Percentiles rank a stretch among this genome's conserved stretches.
phyloP scores from a whole-genome alignment of 2,797 vertebrate genomes.

The Semaprochilodus insignis region DNA sequence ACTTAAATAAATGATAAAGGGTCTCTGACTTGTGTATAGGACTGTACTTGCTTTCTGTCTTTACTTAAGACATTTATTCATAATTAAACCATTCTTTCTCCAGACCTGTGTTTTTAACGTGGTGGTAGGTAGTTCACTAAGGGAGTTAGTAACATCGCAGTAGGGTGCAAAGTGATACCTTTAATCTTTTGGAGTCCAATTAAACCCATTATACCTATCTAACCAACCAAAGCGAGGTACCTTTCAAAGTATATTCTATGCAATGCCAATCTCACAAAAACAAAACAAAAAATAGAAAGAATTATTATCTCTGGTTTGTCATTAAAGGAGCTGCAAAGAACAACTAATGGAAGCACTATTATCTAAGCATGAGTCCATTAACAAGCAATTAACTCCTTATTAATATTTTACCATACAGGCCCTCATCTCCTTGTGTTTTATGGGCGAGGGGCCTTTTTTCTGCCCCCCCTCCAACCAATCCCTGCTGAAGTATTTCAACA shows the following conservation, averaged over 20 bases:
- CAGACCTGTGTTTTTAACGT: neutral
- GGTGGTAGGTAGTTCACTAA: neutral
- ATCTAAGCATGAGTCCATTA: constrained; percentile 80
- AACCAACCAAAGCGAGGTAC: neutral
- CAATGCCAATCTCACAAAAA: constrained; percentile 55
- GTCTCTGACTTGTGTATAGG: too few species aligned
- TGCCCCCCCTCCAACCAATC: constrained; percentile 14
- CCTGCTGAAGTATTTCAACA: constrained; percentile 82
- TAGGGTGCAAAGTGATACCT: neutral
- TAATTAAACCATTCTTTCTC: neutral
- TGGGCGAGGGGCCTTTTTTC: constrained; percentile 67
- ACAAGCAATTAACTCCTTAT: constrained; percentile 84
- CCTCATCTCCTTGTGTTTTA: constrained; percentile 78
- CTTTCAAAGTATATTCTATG: neutral
- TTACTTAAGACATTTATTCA: too few species aligned
- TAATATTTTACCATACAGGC: constrained; percentile 83
- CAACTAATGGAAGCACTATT: constrained; percentile 74
- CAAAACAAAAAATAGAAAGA: constrained; percentile 67
- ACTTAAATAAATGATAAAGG: too few species aligned
- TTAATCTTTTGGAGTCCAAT: neutral
- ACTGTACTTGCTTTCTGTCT: too few species aligned
- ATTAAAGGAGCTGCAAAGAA: constrained; percentile 72
- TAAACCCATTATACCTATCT: too few species aligned
- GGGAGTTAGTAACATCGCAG: neutral
- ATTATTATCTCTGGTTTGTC: constrained; percentile 18